Evolutionary conservation across 2,113 vertebrate genomes (phyloP).

Genomic region (Thamnaconus septentrionalis): DNA sequence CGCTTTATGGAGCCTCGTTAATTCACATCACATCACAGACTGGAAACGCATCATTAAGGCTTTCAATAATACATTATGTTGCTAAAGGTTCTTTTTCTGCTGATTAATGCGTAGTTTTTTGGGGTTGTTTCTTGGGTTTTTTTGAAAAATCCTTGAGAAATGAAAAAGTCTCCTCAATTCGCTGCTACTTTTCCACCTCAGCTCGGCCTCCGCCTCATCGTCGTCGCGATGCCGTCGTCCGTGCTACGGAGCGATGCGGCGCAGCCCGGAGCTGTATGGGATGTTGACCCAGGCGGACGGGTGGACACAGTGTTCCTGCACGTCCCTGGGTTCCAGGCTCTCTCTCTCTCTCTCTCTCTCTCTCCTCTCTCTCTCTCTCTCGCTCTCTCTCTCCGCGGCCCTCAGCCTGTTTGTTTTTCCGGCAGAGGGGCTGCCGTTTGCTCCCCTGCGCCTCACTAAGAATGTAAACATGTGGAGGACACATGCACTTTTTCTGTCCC

Average conservation of each 20-base stretch:
- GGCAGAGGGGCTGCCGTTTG: conserved; percentile 23
- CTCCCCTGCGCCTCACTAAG: conserved; percentile 33
- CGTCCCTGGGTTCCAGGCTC: conserved; percentile 21
- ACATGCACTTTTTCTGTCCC: conserved; percentile 10
- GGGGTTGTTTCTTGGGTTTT: no score
- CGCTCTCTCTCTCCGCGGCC: neutral
- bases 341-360: no score
- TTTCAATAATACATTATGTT: no score
- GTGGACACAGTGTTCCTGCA: conserved; percentile 64
- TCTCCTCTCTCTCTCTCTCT: no score
- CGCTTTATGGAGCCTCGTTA: no score
- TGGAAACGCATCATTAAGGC: no score
- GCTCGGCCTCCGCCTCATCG: neutral
- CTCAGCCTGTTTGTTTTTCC: conserved; percentile 72
- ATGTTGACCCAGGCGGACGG: conserved; percentile 59
- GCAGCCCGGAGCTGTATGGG: conserved; percentile 31
- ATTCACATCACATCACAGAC: no score
- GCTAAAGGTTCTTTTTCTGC: no score
- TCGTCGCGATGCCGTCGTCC: conserved; percentile 38
- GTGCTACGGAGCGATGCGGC: conserved; percentile 31
- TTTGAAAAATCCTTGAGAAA: no score
- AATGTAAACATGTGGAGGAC: conserved; percentile 65
- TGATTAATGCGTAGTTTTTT: no score
- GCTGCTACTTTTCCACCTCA: neutral
- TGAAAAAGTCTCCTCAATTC: no score